These are phyloP conservation scores for Aspidoscelis tigris DNA, from an alignment of 2,113 vertebrate species.

Conservation along the genomic window DNA sequence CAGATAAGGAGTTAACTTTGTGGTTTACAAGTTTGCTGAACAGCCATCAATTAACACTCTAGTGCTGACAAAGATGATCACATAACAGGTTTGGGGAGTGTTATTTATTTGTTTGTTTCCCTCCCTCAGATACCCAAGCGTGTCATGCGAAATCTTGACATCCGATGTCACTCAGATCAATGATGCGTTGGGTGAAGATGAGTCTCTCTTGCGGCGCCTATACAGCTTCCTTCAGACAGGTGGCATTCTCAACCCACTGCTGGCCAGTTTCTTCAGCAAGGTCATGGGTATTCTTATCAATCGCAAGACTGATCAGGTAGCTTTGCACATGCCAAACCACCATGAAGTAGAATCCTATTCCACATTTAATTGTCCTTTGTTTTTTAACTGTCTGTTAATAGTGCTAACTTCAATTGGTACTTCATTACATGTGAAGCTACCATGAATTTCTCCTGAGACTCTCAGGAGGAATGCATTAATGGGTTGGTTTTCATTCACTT, in stretches of 20 bases:
- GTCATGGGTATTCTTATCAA: constrained; percentile 80
- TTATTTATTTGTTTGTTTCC: neutral
- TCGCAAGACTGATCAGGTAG: constrained; percentile 77
- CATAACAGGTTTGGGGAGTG: neutral
- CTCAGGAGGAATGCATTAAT: neutral
- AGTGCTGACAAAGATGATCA: neutral
- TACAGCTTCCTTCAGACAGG: constrained; percentile 73
- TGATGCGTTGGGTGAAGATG: constrained; percentile 72
- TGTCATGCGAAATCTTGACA: constrained; percentile 78
- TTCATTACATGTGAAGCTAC: neutral
- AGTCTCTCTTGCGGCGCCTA: constrained; percentile 72
- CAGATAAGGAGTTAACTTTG: neutral
- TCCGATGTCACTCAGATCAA: constrained; percentile 77
- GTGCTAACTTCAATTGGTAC: neutral
- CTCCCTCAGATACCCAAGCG: constrained; percentile 72
- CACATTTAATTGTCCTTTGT: neutral
- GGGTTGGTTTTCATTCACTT: neutral
- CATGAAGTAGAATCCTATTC: neutral
- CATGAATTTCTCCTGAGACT: neutral
- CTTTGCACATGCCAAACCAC: neutral
- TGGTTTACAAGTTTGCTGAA: neutral
- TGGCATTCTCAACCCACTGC: constrained; percentile 69
- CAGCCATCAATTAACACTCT: neutral
- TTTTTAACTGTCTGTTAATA: neutral
- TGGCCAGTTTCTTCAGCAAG: constrained; percentile 80